Evolutionary conservation across 2,113 vertebrate genomes (phyloP), one percentile per base, ranked within the genome.

Genomic region (Hippocampus comes): DNA sequence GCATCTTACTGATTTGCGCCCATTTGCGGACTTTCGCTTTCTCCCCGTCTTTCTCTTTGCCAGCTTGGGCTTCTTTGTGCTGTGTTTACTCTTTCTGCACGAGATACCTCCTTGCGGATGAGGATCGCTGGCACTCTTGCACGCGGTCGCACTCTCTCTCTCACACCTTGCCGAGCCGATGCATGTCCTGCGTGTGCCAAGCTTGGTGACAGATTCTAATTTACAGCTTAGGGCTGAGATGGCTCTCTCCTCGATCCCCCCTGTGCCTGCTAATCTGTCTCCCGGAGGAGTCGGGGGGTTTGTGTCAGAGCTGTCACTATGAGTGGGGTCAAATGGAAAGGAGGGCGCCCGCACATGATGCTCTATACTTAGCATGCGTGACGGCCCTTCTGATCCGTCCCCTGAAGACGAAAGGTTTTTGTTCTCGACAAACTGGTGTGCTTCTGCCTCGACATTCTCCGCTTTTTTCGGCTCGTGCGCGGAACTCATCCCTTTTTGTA

Each of bases 221-320:
- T 94, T 89, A 85, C 93, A 92, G 87, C 90, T 92, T 83, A 89
- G 89, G 77, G 84, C 91, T 89, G 89, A 91, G 90, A 86, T 86
- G 72, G 91, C 88, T 82, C 84, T 82, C 77, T 89, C 89, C 78
- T 84, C 81, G 81, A 86, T 82, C 85, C 81, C 78, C 67, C 67
- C 74, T 48, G 59, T 77, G 83, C 71, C 84, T 82, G 77, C 75
- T 88, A 92, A 89, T 80, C 86, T 92, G 88, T 89, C 90, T 90
- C 88, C 88, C 76, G 70, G 88, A 87, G 90, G 88, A 87, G 88
- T 90, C 78, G 85, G 85, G 79, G 83, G 78, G 87, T 86, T 86
- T 91, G 84, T 84, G 86, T 87, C 85, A 82, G 74, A 80, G 82
- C 70, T 82, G 84, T 88, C 87, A 78, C 86, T 63, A 72, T 81